Percentiles rank a stretch among this genome's conserved stretches.
Evolutionary conservation across 1,140 invertebrate genomes (phyloP).

Genomic region (Melitaea cinxia): DNA sequence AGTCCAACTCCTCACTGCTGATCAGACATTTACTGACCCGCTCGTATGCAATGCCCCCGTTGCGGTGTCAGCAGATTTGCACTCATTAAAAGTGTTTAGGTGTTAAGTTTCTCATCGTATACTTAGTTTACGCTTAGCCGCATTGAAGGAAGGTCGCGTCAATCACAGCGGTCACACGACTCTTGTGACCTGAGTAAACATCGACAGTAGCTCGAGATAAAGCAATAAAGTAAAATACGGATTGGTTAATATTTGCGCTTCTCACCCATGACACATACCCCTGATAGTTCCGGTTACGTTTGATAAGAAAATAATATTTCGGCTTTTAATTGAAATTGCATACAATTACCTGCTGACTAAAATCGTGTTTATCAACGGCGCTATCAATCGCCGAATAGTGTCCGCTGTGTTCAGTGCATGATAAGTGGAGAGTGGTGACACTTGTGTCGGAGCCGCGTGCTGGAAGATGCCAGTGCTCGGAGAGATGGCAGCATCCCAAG

Average conservation of each 20-base stretch:
- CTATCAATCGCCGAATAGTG: slow-evolving; percentile 37
- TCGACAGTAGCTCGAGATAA: slow-evolving; percentile 22
- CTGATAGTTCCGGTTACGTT: slow-evolving; percentile 1
- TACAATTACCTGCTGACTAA: slow-evolving; percentile 56
- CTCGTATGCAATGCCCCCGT: slow-evolving; percentile 33
- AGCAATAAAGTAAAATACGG: not conserved
- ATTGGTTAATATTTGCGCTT: not conserved
- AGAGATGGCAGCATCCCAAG: slow-evolving; percentile 60
- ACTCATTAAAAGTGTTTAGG: slow-evolving; percentile 44
- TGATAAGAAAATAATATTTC: slow-evolving; percentile 11
- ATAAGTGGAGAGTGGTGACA: slow-evolving; percentile 48
- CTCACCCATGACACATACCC: not conserved
- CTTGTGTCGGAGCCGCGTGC: slow-evolving; percentile 32
- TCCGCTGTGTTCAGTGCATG: slow-evolving; percentile 42
- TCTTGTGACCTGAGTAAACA: slow-evolving; percentile 18
- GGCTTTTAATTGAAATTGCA: slow-evolving; percentile 25
- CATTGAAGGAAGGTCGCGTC: slow-evolving; percentile 50
- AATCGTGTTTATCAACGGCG: slow-evolving; percentile 40
- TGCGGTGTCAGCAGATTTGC: slow-evolving; percentile 52
- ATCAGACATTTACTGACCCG: slow-evolving; percentile 45
- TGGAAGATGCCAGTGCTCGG: slow-evolving; percentile 69
- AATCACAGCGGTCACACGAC: slow-evolving; percentile 1
- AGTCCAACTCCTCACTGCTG: slow-evolving; percentile 37
- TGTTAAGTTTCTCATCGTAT: slow-evolving; percentile 10
- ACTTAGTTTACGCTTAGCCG: slow-evolving; percentile 46